phyloP scores from a whole-genome alignment of 2,888 invertebrate genomes.

The Andricus quercusramuli region DNA sequence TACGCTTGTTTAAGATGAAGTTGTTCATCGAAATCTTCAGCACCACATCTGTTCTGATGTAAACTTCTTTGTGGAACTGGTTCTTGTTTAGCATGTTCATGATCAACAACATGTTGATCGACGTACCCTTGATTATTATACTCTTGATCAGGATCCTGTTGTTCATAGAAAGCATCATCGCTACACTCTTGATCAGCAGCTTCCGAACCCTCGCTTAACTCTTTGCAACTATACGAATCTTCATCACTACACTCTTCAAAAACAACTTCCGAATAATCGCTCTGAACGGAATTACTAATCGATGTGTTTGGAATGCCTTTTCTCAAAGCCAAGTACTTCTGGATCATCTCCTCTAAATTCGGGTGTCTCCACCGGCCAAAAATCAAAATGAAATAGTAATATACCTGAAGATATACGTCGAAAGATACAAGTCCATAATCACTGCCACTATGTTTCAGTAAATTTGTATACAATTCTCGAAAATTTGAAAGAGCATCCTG shows the following conservation, averaged over 20 bases:
- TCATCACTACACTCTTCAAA: background rate
- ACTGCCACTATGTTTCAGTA: background rate
- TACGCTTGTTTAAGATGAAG: no score
- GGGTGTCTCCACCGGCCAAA: background rate
- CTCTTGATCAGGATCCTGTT: background rate
- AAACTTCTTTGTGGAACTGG: background rate
- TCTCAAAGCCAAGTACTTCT: background rate
- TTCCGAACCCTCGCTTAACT: no score
- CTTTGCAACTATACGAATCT: no score
- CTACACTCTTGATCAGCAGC: no score
- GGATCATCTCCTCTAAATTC: background rate
- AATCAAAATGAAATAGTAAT: background rate
- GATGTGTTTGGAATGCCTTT: background rate
- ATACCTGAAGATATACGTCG: background rate
- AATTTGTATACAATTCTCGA: background rate
- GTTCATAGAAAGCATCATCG: background rate
- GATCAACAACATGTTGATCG: no score
- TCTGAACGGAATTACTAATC: background rate
- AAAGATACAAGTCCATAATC: background rate
- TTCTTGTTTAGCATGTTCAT: background rate
- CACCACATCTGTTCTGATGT: background rate
- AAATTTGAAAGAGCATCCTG: background rate
- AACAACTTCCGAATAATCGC: background rate
- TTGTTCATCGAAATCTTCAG: no score
- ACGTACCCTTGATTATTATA: background rate